Evolutionary conservation across 2,888 invertebrate species (phyloP).

Genomic region (Cybosia mesomella): DNA sequence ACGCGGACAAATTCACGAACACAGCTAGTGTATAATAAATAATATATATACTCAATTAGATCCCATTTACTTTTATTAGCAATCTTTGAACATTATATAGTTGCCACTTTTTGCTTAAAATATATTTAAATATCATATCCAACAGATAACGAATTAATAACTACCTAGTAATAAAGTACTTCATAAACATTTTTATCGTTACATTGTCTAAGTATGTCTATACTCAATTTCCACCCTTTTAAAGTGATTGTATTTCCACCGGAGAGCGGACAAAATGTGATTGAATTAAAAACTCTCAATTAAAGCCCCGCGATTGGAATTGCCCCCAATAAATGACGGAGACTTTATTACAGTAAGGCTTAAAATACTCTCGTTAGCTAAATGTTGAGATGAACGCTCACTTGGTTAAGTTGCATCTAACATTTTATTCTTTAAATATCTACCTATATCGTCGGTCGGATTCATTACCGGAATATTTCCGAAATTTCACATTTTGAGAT

Average conservation of each 20-base stretch:
- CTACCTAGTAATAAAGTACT: not conserved
- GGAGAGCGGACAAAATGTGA: constrained; percentile 7
- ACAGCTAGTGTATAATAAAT: too few species aligned
- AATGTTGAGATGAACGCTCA: constrained; percentile 6
- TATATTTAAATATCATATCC: too few species aligned
- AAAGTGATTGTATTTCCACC: constrained; percentile 3
- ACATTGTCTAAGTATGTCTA: not conserved
- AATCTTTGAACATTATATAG: too few species aligned
- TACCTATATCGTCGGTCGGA: too few species aligned
- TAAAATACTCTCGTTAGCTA: constrained; percentile 17
- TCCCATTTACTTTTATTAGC: too few species aligned
- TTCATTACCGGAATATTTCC: too few species aligned
- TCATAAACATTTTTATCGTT: not conserved
- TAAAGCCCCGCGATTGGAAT: constrained; percentile 16
- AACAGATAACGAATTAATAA: not conserved
- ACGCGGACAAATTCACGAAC: too few species aligned
- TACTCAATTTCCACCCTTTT: not conserved
- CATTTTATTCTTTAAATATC: not conserved
- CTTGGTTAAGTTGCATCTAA: not conserved
- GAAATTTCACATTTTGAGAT: too few species aligned
- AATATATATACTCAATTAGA: too few species aligned
- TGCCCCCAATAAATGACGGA: constrained; percentile 19
- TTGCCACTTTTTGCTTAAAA: too few species aligned
- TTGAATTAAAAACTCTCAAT: constrained; percentile 20
- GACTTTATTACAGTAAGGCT: constrained; percentile 20